Evolutionary conservation across 2,888 invertebrate species (phyloP).

Genomic region (Branchinecta sandiegonensis): DNA sequence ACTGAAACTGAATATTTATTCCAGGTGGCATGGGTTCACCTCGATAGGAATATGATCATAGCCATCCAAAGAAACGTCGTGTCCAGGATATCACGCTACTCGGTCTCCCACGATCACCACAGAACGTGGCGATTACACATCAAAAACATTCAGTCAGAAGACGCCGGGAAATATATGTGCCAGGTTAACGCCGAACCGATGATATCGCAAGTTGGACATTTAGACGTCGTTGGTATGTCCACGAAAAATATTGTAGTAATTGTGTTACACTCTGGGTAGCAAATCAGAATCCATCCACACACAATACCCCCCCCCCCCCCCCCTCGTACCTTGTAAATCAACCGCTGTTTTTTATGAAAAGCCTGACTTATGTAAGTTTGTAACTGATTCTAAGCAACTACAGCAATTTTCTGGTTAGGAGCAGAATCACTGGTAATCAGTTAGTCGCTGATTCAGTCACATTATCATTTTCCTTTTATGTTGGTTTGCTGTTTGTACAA

Average conservation of each 20-base stretch:
- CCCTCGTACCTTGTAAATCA: background rate
- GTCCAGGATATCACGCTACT: constrained; percentile 74
- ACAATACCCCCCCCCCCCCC: background rate
- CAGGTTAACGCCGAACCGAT: constrained; percentile 83
- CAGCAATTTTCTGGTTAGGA: too few relatives aligned
- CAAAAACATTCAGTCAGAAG: constrained; percentile 76
- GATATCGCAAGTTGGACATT: constrained; percentile 85
- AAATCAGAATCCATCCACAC: too few relatives aligned
- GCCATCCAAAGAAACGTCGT: constrained; percentile 85
- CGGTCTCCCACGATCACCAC: constrained; percentile 77
- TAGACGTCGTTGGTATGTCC: constrained; percentile 76
- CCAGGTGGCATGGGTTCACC: constrained; percentile 87
- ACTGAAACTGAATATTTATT: too few relatives aligned
- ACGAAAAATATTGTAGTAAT: background rate
- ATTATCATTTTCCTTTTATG: too few relatives aligned
- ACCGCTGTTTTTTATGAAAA: too few relatives aligned
- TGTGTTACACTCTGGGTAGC: background rate
- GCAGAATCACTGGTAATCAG: too few relatives aligned
- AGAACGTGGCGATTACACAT: constrained; percentile 84
- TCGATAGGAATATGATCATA: constrained; percentile 82
- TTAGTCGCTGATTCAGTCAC: too few relatives aligned
- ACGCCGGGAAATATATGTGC: constrained; percentile 59
- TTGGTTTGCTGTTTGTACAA: too few relatives aligned
- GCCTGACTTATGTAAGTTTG: too few relatives aligned
- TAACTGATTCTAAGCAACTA: too few relatives aligned